Evolutionary conservation across 2,797 vertebrate species (phyloP).

Genomic region (Siniperca obscura): DNA sequence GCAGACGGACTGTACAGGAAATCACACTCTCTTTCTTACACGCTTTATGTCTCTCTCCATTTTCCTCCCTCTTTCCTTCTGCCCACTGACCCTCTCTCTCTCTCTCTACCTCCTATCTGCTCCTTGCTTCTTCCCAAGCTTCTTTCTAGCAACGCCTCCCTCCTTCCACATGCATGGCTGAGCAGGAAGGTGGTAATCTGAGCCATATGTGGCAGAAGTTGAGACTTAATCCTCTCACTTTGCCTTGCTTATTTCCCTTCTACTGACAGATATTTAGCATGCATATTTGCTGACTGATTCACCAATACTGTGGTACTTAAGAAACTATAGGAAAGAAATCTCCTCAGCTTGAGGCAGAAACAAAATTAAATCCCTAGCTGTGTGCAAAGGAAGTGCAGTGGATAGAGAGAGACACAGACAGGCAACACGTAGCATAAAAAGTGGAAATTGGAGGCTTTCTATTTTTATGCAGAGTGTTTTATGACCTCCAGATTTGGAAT

Average conservation of each 20-base stretch:
- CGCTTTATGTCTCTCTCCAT: neutral
- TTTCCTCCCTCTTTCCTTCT: conserved; percentile 12
- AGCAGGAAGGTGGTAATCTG: conserved; percentile 66
- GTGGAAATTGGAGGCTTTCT: conserved; percentile 70
- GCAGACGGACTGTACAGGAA: conserved; percentile 45
- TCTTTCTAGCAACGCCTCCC: conserved; percentile 36
- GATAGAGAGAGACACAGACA: conserved; percentile 30
- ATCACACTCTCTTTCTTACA: conserved; percentile 20
- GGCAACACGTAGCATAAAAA: conserved; percentile 41
- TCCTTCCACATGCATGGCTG: conserved; percentile 39
- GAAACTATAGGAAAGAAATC: conserved; percentile 5
- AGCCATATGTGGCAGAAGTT: conserved; percentile 68
- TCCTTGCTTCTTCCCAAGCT: conserved; percentile 17
- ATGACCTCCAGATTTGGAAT: conserved; percentile 80
- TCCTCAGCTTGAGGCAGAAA: neutral
- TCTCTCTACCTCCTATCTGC: conserved; percentile 29
- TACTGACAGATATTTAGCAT: conserved; percentile 29
- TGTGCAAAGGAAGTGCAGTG: conserved; percentile 15
- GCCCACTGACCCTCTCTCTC: neutral
- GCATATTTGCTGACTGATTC: conserved; percentile 23
- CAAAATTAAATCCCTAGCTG: conserved; percentile 1
- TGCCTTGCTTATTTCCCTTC: conserved; percentile 34
- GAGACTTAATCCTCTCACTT: conserved; percentile 50
- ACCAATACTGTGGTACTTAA: neutral
- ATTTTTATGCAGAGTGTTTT: conserved; percentile 75